Evolutionary conservation across 2,797 vertebrate species (phyloP).

Genomic region (Falco novaeseelandiae): DNA sequence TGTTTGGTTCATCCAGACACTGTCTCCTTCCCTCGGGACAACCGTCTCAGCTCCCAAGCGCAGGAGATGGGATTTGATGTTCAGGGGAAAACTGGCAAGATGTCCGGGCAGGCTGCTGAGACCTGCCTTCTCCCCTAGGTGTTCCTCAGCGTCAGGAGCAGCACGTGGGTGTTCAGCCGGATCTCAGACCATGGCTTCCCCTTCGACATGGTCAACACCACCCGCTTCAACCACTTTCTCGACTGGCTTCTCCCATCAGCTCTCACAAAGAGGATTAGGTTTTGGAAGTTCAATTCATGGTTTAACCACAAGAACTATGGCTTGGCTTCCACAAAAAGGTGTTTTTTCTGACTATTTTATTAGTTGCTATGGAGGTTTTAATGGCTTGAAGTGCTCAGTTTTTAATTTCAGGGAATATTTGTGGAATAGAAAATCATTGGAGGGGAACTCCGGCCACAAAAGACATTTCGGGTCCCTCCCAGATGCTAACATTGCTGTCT

Average conservation of each 20-base stretch:
- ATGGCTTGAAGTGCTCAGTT: accelerated
- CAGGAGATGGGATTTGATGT: background rate
- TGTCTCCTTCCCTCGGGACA: background rate
- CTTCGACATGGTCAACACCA: conserved; percentile 70
- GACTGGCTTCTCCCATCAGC: conserved; percentile 72
- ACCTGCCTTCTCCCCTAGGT: conserved; percentile 77
- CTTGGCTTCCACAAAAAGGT: conserved; percentile 86
- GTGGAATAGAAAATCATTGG: background rate
- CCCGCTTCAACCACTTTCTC: conserved; percentile 72
- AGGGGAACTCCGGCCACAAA: background rate
- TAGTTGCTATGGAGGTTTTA: background rate
- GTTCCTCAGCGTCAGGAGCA: conserved; percentile 86
- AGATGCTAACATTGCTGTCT: background rate
- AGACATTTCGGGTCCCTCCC: accelerated
- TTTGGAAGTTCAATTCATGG: conserved; percentile 77
- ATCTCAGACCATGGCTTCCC: conserved; percentile 81
- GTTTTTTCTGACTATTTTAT: background rate
- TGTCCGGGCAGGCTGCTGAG: background rate
- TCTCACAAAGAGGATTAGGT: conserved; percentile 71
- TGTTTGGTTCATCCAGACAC: background rate
- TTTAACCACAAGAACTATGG: conserved; percentile 86
- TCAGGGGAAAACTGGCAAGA: background rate
- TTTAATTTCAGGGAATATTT: background rate
- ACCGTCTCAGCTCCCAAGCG: background rate
- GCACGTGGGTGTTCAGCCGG: conserved; percentile 82